Conservation (phyloP, 2,113 vertebrate species). For the Dicaeum eximium region DNA sequence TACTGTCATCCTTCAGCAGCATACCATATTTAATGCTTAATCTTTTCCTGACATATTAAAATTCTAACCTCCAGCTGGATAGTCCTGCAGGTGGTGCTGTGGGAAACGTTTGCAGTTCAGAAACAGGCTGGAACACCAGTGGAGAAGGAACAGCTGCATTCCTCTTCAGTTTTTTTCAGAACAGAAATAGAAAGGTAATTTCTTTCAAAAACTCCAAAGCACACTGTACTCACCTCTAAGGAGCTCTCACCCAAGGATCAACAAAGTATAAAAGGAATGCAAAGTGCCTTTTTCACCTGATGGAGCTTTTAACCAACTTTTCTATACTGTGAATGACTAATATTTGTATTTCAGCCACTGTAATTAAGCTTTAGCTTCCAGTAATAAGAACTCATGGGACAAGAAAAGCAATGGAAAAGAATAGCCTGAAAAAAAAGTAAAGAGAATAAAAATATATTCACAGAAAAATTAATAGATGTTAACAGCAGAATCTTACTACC, state of each 20-base stretch:
- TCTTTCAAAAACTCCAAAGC: not conserved
- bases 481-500: not conserved
- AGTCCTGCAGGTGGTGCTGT: not conserved
- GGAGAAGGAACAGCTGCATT: not conserved
- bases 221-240: not conserved
- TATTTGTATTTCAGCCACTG: not conserved
- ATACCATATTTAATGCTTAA: not conserved
- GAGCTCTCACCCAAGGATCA: not conserved
- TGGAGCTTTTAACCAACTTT: not conserved
- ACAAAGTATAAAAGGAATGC: not conserved
- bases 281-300: not conserved
- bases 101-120: not conserved
- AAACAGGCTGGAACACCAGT: not conserved
- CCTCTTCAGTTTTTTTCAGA: not conserved
- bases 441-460: not conserved
- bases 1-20: not conserved
- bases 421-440: not conserved
- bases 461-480: not conserved
- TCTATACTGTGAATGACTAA: not conserved
- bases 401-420: not conserved
- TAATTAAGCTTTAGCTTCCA: not conserved
- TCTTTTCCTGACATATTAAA: not conserved
- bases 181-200: not conserved
- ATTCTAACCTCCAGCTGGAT: not conserved
- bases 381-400: not conserved